Conservation (phyloP, 2,888 invertebrate genomes). For the Elegia similella region DNA sequence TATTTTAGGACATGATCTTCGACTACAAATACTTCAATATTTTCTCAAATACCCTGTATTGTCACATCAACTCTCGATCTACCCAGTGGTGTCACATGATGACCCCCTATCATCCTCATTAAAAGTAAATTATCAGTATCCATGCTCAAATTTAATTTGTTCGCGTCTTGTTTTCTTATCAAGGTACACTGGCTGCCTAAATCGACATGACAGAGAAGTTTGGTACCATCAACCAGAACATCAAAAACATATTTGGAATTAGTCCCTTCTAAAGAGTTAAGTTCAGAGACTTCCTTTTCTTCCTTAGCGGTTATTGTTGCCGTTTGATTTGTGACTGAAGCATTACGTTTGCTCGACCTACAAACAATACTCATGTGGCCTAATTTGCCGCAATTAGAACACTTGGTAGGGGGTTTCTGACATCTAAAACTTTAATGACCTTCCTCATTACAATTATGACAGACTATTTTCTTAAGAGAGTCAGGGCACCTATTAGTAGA, state of each 20-base stretch:
- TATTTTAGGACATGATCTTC: slow-evolving; percentile 20
- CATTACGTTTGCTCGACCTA: background rate
- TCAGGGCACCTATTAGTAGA: slow-evolving; percentile 2
- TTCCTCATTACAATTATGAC: slow-evolving; percentile 23
- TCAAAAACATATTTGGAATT: slow-evolving; percentile 19
- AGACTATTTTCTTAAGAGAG: background rate
- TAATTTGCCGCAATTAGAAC: slow-evolving; percentile 15
- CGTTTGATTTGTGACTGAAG: background rate
- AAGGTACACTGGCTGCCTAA: slow-evolving; percentile 21
- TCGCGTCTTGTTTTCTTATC: slow-evolving; percentile 16
- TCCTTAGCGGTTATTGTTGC: background rate
- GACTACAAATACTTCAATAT: slow-evolving; percentile 17
- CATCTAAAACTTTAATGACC: slow-evolving; percentile 29
- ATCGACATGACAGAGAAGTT: slow-evolving; percentile 19
- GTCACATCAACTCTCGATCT: slow-evolving; percentile 1
- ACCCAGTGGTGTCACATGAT: slow-evolving; percentile 16
- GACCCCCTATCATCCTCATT: slow-evolving; percentile 18
- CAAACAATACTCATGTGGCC: slow-evolving; percentile 16
- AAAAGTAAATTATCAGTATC: slow-evolving; percentile 15
- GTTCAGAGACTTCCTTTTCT: background rate
- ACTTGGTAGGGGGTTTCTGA: slow-evolving; percentile 19
- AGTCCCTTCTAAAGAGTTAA: slow-evolving; percentile 2
- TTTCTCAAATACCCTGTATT: slow-evolving; percentile 16
- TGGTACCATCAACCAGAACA: slow-evolving; percentile 15
- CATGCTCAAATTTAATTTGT: slow-evolving; percentile 1